Conservation (phyloP, 2,113 vertebrate genomes). For the Copsychus sechellarum region DNA sequence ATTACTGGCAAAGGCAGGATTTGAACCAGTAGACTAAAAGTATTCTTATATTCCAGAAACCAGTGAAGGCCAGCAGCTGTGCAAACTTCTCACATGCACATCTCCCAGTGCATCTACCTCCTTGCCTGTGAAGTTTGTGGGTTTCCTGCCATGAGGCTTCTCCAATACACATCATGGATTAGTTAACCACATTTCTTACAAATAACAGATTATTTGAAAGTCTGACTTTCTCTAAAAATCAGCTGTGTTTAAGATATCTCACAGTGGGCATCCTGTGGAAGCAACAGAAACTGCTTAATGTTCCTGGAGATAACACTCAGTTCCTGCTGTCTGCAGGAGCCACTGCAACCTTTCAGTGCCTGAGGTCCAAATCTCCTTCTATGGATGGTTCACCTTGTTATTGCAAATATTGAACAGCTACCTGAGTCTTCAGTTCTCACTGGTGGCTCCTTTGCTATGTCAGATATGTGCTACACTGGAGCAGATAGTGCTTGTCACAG, state of each 20-base stretch:
- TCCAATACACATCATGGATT: neutral
- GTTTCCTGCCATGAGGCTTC: neutral
- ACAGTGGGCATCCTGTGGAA: neutral
- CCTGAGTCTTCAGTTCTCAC: neutral
- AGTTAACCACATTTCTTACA: neutral
- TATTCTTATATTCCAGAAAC: conserved; percentile 15
- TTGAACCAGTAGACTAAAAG: conserved; percentile 15
- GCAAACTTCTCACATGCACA: neutral
- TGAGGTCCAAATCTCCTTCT: neutral
- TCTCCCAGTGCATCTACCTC: neutral
- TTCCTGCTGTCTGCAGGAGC: neutral
- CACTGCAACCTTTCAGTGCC: neutral
- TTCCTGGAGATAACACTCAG: neutral
- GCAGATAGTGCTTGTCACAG: neutral
- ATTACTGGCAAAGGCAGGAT: conserved; percentile 7
- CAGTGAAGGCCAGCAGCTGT: conserved; percentile 39
- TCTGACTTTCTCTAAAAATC: neutral
- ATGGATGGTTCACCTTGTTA: neutral
- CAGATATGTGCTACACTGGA: neutral
- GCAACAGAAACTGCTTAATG: neutral
- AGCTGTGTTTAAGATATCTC: neutral
- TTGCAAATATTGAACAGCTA: neutral
- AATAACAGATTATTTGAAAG: neutral
- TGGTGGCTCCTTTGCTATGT: neutral
- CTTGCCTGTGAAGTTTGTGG: neutral